Evolutionary conservation across 1,140 invertebrate genomes (phyloP), one percentile per base, ranked within the genome.

Genomic region (Melanaphis sacchari): DNA sequence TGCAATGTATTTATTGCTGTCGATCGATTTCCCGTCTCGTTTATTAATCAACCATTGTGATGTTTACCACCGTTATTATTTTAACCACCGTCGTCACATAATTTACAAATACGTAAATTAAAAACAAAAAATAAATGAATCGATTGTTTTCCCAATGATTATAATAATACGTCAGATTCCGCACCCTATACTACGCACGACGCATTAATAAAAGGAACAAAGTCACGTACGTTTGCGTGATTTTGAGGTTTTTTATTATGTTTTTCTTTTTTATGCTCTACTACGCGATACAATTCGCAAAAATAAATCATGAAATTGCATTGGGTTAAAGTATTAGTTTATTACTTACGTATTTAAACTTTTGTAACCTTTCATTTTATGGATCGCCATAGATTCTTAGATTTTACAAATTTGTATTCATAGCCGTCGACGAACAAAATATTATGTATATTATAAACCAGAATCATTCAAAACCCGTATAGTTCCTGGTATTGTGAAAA

Each of bases 201-300:
- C 59, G 59, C 15, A 76, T n/a, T 76, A 76, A 76, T 36, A 76
- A 76, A n/a, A n/a, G 59, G 59, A 76, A 76, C 59, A 18, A n/a
- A 76, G 59, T 76, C 59, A 76, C 59, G 59, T 76, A 76, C 59
- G 59, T 76, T 76, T n/a, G 59, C 59, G 59, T 76, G 59, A 76
- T 76, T 76, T 76, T 76, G 5, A n/a, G 15, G 59, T 15, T 18
- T n/a, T 76, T 76, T 76, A 76, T 76, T 76, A 76, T 36, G 18
- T 15, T 76, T 18, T 76, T 76, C 4, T 76, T 76, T 76, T 76
- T n/a, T 76, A 76, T 5, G 31, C 11, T 18, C 59, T 76, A 76
- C 31, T 76, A 9, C 11, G 59, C 59, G 7, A 76, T 76, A 76
- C 31, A 15, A 21, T 76, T 76, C 59, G 11, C 5, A 5, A 76